Evolutionary conservation across 2,888 invertebrate species (phyloP).

Genomic region (Stratiomys singularior): DNA sequence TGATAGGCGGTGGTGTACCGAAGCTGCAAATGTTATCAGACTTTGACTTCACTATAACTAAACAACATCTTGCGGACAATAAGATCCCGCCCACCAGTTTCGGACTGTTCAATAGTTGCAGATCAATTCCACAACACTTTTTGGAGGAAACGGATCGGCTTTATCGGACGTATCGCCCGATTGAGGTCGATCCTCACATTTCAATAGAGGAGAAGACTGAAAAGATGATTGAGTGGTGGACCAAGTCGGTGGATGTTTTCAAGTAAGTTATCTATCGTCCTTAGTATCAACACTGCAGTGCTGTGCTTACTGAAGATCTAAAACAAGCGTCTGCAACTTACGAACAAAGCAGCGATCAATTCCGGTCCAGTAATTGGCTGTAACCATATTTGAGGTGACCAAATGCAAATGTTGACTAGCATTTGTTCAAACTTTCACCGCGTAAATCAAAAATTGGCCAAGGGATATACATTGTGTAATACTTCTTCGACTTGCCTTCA

Average conservation of each 20-base stretch:
- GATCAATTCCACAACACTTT: slow-evolving; percentile 72
- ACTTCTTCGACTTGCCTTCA: too few relatives aligned
- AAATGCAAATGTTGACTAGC: too few relatives aligned
- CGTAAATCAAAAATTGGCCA: too few relatives aligned
- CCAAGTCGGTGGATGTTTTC: slow-evolving; percentile 71
- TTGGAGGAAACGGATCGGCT: slow-evolving; percentile 71
- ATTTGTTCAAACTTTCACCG: too few relatives aligned
- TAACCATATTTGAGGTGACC: too few relatives aligned
- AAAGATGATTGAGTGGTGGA: slow-evolving; percentile 86
- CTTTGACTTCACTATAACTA: slow-evolving; percentile 85
- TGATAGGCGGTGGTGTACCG: slow-evolving; percentile 69
- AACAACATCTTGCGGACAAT: slow-evolving; percentile 76
- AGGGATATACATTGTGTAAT: too few relatives aligned
- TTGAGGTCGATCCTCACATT: slow-evolving; percentile 83
- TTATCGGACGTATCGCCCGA: slow-evolving; percentile 80
- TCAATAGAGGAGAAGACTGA: slow-evolving; percentile 77
- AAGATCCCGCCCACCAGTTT: slow-evolving; percentile 78
- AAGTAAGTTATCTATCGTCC: too few relatives aligned
- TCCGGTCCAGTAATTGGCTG: too few relatives aligned
- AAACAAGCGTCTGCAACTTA: too few relatives aligned
- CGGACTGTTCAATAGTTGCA: slow-evolving; percentile 80
- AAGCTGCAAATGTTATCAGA: slow-evolving; percentile 82
- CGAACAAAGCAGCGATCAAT: too few relatives aligned
- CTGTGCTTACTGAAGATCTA: too few relatives aligned
- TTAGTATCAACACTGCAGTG: too few relatives aligned